A percentile compares a stretch with the other conserved stretches of the same genome.
Evolutionary conservation across 2,113 vertebrate genomes (phyloP).

Genomic region (Scomber scombrus): DNA sequence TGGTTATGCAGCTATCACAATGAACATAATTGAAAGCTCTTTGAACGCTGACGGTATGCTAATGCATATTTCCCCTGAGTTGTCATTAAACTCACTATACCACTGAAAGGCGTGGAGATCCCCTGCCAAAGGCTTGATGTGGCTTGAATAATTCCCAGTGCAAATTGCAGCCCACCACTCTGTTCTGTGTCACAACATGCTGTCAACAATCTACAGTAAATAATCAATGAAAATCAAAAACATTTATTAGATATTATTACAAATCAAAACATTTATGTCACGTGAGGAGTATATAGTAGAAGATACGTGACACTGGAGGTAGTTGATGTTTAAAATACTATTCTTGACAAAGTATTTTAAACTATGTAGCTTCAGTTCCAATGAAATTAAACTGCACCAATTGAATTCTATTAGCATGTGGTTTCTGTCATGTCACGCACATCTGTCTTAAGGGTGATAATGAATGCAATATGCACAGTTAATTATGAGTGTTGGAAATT

Average conservation of each 20-base stretch:
- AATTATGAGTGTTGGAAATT: too few relatives aligned
- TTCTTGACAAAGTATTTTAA: too few relatives aligned
- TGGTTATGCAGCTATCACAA: slow-evolving; percentile 35
- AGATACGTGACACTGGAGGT: too few relatives aligned
- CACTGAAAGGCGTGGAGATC: slow-evolving; percentile 44
- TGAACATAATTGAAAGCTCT: slow-evolving; percentile 52
- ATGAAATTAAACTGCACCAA: neutral
- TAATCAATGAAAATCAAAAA: slow-evolving; percentile 14
- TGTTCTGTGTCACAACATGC: slow-evolving; percentile 30
- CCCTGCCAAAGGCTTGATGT: slow-evolving; percentile 45
- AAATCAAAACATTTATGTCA: neutral
- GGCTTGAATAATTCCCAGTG: slow-evolving; percentile 51
- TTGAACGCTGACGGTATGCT: slow-evolving; percentile 56
- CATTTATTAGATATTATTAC: slow-evolving; percentile 1
- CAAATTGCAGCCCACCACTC: slow-evolving; percentile 25
- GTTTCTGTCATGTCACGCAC: neutral
- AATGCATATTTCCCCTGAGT: slow-evolving; percentile 65
- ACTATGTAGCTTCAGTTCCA: neutral
- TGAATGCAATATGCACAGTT: too few relatives aligned
- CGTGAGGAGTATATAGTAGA: neutral
- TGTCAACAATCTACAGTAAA: slow-evolving; percentile 15
- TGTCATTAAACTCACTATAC: slow-evolving; percentile 64
- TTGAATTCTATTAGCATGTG: neutral
- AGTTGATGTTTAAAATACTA: too few relatives aligned
- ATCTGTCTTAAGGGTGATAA: neutral